These are phyloP conservation scores for Nymphalis polychloros DNA, from an alignment of 2,888 invertebrate genomes.

Conservation along the genomic window DNA sequence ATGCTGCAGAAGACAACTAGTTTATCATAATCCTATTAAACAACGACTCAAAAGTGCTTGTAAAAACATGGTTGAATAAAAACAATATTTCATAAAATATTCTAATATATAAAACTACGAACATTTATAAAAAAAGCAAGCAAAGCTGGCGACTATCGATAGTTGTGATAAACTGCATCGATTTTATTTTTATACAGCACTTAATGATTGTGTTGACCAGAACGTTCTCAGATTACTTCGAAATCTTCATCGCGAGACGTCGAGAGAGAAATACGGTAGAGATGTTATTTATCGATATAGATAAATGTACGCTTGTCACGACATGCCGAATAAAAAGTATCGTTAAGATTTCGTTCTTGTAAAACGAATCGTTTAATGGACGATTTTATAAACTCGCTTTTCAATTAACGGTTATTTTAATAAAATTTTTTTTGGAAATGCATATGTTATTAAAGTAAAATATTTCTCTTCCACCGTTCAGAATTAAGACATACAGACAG, in stretches of 20 bases:
- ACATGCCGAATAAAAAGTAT: conserved; percentile 17
- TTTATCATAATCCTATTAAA: too few relatives aligned
- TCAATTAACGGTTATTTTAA: not conserved
- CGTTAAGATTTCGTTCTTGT: conserved; percentile 4
- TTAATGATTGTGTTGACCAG: conserved; percentile 33
- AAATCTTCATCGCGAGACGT: conserved; percentile 28
- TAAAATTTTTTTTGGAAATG: not conserved
- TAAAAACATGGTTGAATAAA: not conserved
- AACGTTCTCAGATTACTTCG: conserved; percentile 35
- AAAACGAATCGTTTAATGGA: not conserved
- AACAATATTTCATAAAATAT: not conserved
- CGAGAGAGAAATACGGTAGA: conserved; percentile 25
- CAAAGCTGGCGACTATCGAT: not conserved
- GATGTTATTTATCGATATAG: conserved; percentile 19
- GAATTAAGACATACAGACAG: too few relatives aligned
- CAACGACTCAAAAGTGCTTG: too few relatives aligned
- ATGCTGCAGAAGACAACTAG: too few relatives aligned
- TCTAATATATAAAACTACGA: not conserved
- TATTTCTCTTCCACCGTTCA: too few relatives aligned
- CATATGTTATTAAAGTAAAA: too few relatives aligned
- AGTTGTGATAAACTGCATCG: conserved; percentile 16
- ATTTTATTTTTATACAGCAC: conserved; percentile 35
- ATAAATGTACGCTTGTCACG: conserved; percentile 25
- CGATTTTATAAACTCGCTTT: not conserved
- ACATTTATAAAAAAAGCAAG: not conserved